phyloP scores from a whole-genome alignment of 2,888 invertebrate species.

The Apotomis betuletana region DNA sequence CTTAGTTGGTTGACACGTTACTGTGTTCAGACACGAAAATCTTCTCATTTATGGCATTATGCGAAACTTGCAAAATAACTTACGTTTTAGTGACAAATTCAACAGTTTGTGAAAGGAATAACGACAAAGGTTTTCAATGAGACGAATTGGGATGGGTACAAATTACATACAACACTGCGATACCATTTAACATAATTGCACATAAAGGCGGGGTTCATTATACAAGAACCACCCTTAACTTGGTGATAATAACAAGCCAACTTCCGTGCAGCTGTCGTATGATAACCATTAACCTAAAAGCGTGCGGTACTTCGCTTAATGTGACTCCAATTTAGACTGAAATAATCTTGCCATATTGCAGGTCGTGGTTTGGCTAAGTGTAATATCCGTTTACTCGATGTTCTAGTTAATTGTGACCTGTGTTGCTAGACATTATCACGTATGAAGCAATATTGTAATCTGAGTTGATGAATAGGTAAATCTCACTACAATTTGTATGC shows the following conservation, averaged over 20 bases:
- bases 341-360: conserved; percentile 50
- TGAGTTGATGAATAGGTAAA: too few species aligned
- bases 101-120: background rate
- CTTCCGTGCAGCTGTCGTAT: conserved; percentile 46
- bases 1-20: too few species aligned
- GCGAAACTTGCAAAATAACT: too few species aligned
- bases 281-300: conserved; percentile 63
- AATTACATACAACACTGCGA: conserved; percentile 10
- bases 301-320: conserved; percentile 55
- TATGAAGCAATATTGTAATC: background rate
- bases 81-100: too few species aligned
- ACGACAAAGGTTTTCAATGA: background rate
- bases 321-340: conserved; percentile 57
- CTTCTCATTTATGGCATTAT: too few species aligned
- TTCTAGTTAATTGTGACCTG: conserved; percentile 13
- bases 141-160: conserved; percentile 4
- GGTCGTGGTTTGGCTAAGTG: conserved; percentile 23
- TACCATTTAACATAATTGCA: conserved; percentile 28
- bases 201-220: conserved; percentile 39
- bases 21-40: too few species aligned
- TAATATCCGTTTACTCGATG: conserved; percentile 28
- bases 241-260: conserved; percentile 44
- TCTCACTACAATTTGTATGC: too few species aligned
- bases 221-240: conserved; percentile 41
- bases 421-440: background rate